Conservation (phyloP, 2,797 vertebrate genomes). For the Hypotaenidia okinawae region DNA sequence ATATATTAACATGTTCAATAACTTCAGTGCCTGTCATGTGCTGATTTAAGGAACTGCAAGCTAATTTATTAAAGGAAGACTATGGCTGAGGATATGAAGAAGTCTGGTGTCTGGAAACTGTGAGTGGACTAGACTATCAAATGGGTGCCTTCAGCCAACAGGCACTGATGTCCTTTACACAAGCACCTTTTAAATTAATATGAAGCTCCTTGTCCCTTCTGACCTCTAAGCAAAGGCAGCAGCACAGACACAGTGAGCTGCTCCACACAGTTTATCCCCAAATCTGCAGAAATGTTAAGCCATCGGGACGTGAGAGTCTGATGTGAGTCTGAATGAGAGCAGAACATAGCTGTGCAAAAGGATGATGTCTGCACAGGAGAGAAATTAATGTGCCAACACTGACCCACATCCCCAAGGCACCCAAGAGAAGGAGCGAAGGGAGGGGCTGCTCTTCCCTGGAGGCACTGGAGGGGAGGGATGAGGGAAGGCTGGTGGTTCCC, state of each 20-base stretch:
- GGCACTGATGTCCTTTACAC: not conserved
- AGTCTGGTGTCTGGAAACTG: constrained; percentile 34
- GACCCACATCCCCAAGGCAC: not conserved
- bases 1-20: constrained; percentile 13
- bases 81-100: constrained; percentile 1
- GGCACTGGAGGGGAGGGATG: not conserved
- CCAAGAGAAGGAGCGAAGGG: not conserved
- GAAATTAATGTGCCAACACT: not conserved
- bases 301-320: not conserved
- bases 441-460: not conserved
- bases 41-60: constrained; percentile 46
- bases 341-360: not conserved
- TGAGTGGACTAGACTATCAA: constrained; percentile 30
- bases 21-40: constrained; percentile 15
- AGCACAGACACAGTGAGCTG: rapidly evolving
- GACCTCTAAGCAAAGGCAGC: not conserved
- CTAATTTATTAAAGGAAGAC: constrained; percentile 22
- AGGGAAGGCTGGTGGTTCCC: not conserved
- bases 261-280: not conserved
- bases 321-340: not conserved
- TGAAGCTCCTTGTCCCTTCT: not conserved
- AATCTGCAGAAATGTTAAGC: not conserved
- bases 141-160: not conserved
- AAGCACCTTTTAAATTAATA: not conserved
- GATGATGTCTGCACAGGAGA: not conserved